Evolutionary conservation across 2,113 vertebrate genomes (phyloP), one percentile per base, ranked within the genome.

Genomic region (Cryptotis parvus): DNA sequence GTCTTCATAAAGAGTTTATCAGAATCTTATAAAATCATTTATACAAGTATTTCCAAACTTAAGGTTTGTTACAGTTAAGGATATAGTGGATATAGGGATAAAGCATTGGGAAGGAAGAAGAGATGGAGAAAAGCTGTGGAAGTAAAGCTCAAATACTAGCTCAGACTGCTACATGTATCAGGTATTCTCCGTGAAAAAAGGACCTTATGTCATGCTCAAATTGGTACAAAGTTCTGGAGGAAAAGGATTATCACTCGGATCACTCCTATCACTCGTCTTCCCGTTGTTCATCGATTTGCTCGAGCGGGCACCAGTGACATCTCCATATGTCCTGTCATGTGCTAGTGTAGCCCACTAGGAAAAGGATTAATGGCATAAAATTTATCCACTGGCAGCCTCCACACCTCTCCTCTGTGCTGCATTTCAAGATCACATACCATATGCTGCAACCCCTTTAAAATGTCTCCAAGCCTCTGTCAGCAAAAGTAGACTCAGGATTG

Each of bases 21-120:
- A 93, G 29, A 76, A 29, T 79, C 35, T 79, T 86, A 63, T 11
- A 65, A 82, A n/a, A 84, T 68, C 45, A 65, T 78, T 94, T 91
- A 73, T 58, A 88, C 66, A 81, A 70, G 24, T 66, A 91, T 74
- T 9, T 89, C 33, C 31, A 79, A 89, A 85, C 45, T 68, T 74
- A 39, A 69, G 79, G 31, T 15, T n/a, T 74, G 82, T 84, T 84
- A 75, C 69, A 87, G 70, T 84, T 77, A 58, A 69, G 20, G 6
- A 3, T 84, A 22, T 87, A 41, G 68, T 45, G n/a, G 39, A 83
- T 10, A 84, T 18, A 75, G 2, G 18, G 24, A 82, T 41, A 58
- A 78, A 84, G n/a, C 29, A 8, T 1, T 72, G 31, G 26, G 22
- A 41, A 58, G 35, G 45, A 92, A 20, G 33, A 73, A 84, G 93